Percentiles rank a stretch among this genome's conserved stretches.
These are phyloP conservation scores for Seira sanloemensis DNA, from an alignment of 2,888 invertebrate species.

Conservation along the genomic window DNA sequence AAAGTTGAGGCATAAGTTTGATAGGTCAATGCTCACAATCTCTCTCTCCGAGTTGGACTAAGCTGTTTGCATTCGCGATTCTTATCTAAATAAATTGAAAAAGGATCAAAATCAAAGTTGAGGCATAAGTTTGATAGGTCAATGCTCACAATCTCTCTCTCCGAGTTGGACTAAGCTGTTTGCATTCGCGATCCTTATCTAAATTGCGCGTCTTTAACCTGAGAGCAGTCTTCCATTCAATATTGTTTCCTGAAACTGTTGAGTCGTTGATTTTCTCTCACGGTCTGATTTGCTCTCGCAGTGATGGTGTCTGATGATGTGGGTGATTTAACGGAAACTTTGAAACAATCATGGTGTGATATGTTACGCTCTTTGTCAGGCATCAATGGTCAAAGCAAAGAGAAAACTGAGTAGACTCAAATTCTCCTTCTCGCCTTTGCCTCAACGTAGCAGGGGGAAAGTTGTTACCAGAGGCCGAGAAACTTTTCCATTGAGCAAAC, in stretches of 20 bases:
- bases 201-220: too few species aligned
- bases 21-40: slow-evolving; percentile 40
- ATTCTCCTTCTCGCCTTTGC: neutral
- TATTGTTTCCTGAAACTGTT: neutral
- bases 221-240: neutral
- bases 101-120: too few species aligned
- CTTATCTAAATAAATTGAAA: neutral
- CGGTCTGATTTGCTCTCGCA: slow-evolving; percentile 20
- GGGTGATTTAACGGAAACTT: neutral
- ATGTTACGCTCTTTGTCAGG: neutral
- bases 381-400: neutral
- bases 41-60: neutral
- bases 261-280: slow-evolving; percentile 2
- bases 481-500: neutral
- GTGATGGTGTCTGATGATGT: neutral
- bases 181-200: neutral
- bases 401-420: neutral
- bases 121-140: slow-evolving; percentile 45
- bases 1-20: too few species aligned
- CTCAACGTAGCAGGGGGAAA: neutral
- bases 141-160: slow-evolving; percentile 23
- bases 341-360: neutral
- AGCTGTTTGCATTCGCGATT: neutral
- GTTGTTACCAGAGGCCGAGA: neutral
- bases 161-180: neutral